phyloP scores from a whole-genome alignment of 2,888 invertebrate genomes.

The Nebria brevicollis region DNA sequence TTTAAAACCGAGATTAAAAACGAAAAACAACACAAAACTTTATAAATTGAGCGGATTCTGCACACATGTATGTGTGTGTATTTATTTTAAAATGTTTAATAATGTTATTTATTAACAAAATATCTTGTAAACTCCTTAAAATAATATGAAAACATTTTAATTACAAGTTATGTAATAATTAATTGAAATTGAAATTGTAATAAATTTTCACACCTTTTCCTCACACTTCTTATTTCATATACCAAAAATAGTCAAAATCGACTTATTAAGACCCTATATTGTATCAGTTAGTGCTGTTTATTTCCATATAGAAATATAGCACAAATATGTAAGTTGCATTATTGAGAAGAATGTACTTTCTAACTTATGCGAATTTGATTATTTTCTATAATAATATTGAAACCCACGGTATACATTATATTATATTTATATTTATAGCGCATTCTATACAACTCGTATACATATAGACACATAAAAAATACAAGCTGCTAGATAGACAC shows the following conservation, averaged over 20 bases:
- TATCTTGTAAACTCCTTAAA: too few relatives aligned
- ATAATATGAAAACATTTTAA: too few relatives aligned
- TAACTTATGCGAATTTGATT: neutral
- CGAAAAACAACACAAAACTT: slow-evolving; percentile 17
- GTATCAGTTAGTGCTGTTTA: neutral
- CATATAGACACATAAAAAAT: too few relatives aligned
- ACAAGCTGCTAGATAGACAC: neutral
- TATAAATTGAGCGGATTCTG: slow-evolving; percentile 19
- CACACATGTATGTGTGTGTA: neutral
- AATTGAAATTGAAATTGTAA: too few relatives aligned
- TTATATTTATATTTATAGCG: neutral
- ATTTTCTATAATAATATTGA: neutral
- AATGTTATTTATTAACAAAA: too few relatives aligned
- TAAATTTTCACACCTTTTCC: too few relatives aligned
- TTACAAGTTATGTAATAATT: too few relatives aligned
- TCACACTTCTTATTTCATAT: too few relatives aligned
- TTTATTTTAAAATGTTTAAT: neutral
- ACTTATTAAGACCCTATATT: neutral
- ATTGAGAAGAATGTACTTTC: neutral
- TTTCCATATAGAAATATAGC: neutral
- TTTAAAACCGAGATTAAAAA: slow-evolving; percentile 31
- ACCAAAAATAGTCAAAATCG: too few relatives aligned
- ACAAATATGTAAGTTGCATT: neutral
- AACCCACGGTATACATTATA: neutral
- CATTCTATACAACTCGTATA: neutral